A percentile compares a stretch with the other conserved stretches of the same genome.
phyloP scores from a whole-genome alignment of 2,113 vertebrate species.

The Crypturellus undulatus region DNA sequence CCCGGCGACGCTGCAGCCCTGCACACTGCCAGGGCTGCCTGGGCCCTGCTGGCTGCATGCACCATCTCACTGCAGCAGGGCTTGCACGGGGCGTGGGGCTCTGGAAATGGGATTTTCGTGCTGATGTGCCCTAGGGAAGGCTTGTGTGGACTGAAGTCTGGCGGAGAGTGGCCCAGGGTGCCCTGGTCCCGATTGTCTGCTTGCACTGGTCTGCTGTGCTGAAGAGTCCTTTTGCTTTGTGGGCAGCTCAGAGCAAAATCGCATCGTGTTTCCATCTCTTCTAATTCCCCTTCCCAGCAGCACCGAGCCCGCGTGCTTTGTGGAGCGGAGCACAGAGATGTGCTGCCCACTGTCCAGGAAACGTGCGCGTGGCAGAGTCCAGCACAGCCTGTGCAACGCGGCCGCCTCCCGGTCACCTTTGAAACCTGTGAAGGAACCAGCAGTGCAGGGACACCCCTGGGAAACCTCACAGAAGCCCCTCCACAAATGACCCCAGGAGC shows the following conservation, averaged over 20 bases:
- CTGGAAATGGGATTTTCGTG: not conserved
- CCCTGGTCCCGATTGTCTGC: not conserved
- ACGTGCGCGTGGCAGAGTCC: rapidly evolving
- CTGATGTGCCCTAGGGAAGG: not conserved
- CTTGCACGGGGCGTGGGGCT: not conserved
- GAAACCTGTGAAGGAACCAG: not conserved
- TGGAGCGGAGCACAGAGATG: not conserved
- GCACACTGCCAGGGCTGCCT: not conserved
- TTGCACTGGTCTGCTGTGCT: not conserved
- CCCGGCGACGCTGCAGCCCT: not conserved
- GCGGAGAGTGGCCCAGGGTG: not conserved
- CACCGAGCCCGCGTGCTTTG: not conserved
- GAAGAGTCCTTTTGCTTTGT: not conserved
- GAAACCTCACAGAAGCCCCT: not conserved
- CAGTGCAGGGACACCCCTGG: not conserved
- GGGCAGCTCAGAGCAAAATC: not conserved
- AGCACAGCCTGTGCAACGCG: not conserved
- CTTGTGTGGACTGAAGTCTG: rapidly evolving
- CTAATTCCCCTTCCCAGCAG: constrained; percentile 4
- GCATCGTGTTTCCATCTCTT: not conserved
- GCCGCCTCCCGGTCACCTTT: rapidly evolving
- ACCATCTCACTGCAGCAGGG: not conserved
- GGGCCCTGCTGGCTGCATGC: not conserved
- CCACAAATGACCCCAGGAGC: not conserved
- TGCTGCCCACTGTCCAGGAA: constrained; percentile 34